Base-by-base conservation (phyloP, 1,140 invertebrate genomes). In the Ceratosolen solmsi region DNA sequence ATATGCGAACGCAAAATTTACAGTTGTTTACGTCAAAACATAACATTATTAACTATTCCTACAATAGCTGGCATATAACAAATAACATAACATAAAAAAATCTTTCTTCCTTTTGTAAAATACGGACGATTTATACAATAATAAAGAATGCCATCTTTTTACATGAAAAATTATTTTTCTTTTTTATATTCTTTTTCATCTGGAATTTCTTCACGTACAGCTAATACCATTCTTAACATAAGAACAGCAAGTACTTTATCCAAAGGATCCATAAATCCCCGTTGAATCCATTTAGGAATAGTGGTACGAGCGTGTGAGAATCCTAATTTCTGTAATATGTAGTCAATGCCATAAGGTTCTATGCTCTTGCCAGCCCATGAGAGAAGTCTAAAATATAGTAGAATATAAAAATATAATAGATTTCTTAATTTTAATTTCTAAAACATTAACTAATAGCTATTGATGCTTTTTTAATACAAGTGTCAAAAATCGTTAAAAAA, bases 211-310 rank as follows among this genome's bases (percentile, higher is more conserved):
- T 92, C 91, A 1, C 90, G 89, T 70, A 91, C 87, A 1, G 90
- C 90, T 27, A 87, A 82, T 11, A 96, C 93, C 87, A 96, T 94
- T 80, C 94, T 92, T 73, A 95, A 90, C 88, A 96, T 94, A 82
- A 95, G 92, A 41, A 95, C 91, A 20, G 95, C 94, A 33, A 96
- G 92, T 51, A 98, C 93, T 91, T 97, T 97, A 90, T 99, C 98
- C 36, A 98, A 89, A 0, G 98, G 97, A 92, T 99, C 99, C 94
- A 99, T 97, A 85, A 98, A 97, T 36, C 98, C 98, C 79, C 99
- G 93, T 91, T 99, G 99, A 92, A 99, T 94, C 97, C 98, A 99
- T 92, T 99, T 99, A 27, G 99, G 99, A 89, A 99, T 99, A 49
- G 99, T 99, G 58, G 96, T 98, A 60, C 98, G 93, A 3, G 99